Conservation (phyloP, 2,113 vertebrate species). For the Oxygymnocypris stewartii region DNA sequence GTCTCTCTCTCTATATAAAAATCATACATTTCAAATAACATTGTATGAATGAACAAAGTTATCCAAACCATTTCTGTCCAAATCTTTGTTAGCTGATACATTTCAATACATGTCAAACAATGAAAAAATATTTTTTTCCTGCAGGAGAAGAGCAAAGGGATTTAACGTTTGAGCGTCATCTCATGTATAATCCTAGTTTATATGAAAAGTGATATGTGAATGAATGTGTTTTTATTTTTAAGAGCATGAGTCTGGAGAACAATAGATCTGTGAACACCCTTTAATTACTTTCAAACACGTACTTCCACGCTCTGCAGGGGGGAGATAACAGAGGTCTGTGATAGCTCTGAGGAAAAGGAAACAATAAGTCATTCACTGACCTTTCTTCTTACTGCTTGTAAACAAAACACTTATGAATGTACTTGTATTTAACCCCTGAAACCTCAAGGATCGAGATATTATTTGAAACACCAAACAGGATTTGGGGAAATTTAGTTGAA, state of each 20-base stretch:
- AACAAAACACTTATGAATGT: constrained; percentile 51
- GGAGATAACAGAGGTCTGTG: constrained; percentile 67
- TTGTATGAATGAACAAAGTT: not conserved
- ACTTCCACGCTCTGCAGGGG: constrained; percentile 69
- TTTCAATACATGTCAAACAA: constrained; percentile 37
- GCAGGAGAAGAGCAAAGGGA: constrained; percentile 23
- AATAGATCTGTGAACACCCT: constrained; percentile 65
- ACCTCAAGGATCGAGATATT: constrained; percentile 22
- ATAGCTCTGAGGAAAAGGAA: constrained; percentile 70
- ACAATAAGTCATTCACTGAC: constrained; percentile 68
- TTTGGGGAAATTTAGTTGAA: constrained; percentile 23
- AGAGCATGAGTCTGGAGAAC: constrained; percentile 53
- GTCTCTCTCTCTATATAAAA: too few relatives aligned
- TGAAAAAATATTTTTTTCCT: constrained; percentile 41
- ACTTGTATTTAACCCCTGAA: constrained; percentile 24
- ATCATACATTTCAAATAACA: too few relatives aligned
- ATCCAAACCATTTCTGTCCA: constrained; percentile 9
- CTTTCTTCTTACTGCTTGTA: constrained; percentile 61
- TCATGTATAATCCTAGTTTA: not conserved
- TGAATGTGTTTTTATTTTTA: constrained; percentile 31
- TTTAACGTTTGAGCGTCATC: constrained; percentile 16
- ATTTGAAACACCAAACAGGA: constrained; percentile 38
- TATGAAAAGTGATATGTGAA: not conserved
- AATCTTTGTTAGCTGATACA: constrained; percentile 22
- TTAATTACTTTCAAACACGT: constrained; percentile 59